These are phyloP conservation scores for Psittacara wagleri DNA, from an alignment of 2,113 vertebrate species.

Conservation along the genomic window DNA sequence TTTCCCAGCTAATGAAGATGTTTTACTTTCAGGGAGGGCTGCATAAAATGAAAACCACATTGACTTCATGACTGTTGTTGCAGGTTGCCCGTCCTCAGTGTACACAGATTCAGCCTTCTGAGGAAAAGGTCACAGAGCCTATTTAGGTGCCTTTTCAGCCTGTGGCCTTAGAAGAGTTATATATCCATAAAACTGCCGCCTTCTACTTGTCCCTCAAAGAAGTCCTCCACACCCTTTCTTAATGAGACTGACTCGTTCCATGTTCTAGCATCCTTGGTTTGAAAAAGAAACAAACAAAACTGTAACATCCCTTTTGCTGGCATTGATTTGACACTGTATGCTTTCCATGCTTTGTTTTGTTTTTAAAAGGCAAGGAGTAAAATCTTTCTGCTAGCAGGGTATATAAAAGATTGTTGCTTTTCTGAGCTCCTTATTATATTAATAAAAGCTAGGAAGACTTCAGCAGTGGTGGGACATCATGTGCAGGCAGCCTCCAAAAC, in stretches of 20 bases:
- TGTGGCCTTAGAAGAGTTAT: background rate
- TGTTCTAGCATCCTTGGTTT: constrained; percentile 26
- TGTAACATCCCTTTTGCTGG: constrained; percentile 22
- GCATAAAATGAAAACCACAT: constrained; percentile 49
- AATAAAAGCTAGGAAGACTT: constrained; percentile 58
- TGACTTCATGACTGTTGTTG: background rate
- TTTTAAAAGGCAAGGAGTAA: constrained; percentile 27
- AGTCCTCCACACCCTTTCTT: constrained; percentile 29
- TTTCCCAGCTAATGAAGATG: constrained; percentile 58
- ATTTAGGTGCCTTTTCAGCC: background rate
- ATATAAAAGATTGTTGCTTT: constrained; percentile 44
- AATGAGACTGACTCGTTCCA: background rate
- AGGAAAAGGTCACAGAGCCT: constrained; percentile 28
- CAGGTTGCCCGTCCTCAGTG: background rate
- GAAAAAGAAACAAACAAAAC: constrained; percentile 41
- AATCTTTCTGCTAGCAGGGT: constrained; percentile 45
- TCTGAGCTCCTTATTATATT: constrained; percentile 63
- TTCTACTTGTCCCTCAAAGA: background rate
- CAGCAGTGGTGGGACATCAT: constrained; percentile 52
- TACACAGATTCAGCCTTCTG: background rate
- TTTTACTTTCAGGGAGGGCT: constrained; percentile 45
- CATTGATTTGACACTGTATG: background rate
- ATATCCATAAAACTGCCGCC: background rate
- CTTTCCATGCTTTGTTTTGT: constrained; percentile 29
- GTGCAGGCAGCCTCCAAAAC: constrained; percentile 65